These are phyloP conservation scores for Drosophila anceps DNA, from an alignment of 2,888 invertebrate species.

Conservation along the genomic window DNA sequence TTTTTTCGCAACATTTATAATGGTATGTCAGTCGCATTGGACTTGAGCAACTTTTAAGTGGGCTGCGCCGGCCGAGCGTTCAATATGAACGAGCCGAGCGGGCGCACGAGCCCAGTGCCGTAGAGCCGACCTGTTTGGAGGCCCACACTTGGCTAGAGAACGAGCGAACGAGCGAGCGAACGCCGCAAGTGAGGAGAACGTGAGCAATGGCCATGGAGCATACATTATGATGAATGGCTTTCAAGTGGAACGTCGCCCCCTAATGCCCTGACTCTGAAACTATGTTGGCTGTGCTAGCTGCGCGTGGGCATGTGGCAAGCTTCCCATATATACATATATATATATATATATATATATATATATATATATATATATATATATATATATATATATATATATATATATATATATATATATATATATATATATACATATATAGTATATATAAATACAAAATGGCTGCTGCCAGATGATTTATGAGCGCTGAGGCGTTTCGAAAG, in stretches of 20 bases:
- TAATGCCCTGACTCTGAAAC: constrained; percentile 44
- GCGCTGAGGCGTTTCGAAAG: constrained; percentile 69
- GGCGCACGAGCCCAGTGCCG: constrained; percentile 29
- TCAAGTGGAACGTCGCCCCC: constrained; percentile 77
- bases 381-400: constrained; percentile 34
- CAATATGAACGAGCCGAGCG: constrained; percentile 35
- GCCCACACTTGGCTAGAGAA: constrained; percentile 34
- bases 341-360: constrained; percentile 28
- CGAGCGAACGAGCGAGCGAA: constrained; percentile 26
- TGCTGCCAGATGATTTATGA: constrained; percentile 77
- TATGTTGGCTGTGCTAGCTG: constrained; percentile 38
- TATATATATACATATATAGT: constrained; percentile 17
- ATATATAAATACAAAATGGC: constrained; percentile 62
- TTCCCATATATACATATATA: constrained; percentile 30
- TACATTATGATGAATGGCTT: constrained; percentile 77
- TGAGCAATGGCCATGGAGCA: constrained; percentile 57
- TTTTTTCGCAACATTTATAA: constrained; percentile 60
- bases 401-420: constrained; percentile 13
- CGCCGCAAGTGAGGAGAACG: constrained; percentile 42
- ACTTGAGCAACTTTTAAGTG: constrained; percentile 74
- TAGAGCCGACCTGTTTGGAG: constrained; percentile 51
- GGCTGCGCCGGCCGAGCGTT: constrained; percentile 59
- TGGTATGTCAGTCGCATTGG: constrained; percentile 60
- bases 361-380: constrained; percentile 31
- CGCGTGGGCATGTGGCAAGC: constrained; percentile 55